Base-by-base conservation (phyloP, 2,797 vertebrate species). In the Propithecus perrieri region DNA sequence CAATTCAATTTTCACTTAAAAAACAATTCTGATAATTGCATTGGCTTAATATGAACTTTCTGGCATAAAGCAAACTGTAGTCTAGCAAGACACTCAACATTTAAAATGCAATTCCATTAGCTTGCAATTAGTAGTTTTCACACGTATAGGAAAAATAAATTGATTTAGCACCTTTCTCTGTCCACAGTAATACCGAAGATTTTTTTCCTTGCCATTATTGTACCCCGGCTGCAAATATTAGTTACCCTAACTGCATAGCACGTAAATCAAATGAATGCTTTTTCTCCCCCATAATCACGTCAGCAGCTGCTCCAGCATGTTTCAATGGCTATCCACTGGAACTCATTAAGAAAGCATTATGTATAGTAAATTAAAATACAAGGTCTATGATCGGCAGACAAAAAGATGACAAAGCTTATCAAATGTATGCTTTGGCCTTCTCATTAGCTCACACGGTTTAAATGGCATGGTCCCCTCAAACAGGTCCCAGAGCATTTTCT, bases 321-420 rank as follows among this genome's bases (percentile, higher is more conserved):
- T 98, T 99, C 98, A 98, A 98, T 98, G 98, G 97, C 98, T 97
- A 97, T 97, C 98, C 97, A 96, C 96, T 98, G 98, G 98, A 99
- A 98, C 98, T 98, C 98, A 98, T 99, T 99, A 99, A 98, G 98
- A 98, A 98, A 98, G 97, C 97, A 99, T 99, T 99, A 98, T 98
- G 98, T 98, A 98, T 85, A 96, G 98, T 97, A 98, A 98, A 99
- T 99, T 98, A 99, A 99, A 98, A 99, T 98, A 98, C 98, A 98
- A 98, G 96, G 97, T 95, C 98, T 98, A 97, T 98, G 98, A 98
- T 98, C 98, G 98, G 92, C 97, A 98, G 98, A 98, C 98, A 99
- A 99, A 99, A 98, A 98, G 97, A 98, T 98, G 98, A 98, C 98
- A 98, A 98, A 98, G 98, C 98, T 98, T 98, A 98, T 98, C 98